Evolutionary conservation across 1,140 invertebrate genomes (phyloP).

Genomic region (Achroia grisella): DNA sequence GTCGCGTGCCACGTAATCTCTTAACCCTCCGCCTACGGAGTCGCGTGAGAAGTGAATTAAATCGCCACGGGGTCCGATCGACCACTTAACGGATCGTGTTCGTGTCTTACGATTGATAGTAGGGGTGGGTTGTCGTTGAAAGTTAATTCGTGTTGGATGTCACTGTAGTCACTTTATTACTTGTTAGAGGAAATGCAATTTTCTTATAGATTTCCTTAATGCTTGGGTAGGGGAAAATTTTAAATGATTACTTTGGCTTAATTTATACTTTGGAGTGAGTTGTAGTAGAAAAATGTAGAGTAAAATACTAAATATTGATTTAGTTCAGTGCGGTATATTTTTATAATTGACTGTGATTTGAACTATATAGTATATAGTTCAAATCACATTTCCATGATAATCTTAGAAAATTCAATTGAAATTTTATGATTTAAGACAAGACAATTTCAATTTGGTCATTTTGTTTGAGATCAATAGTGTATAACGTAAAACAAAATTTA

Average conservation of each 20-base stretch:
- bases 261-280: too few species aligned
- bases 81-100: constrained; percentile 52
- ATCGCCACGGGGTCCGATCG: constrained; percentile 49
- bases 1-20: constrained; percentile 63
- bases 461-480: too few species aligned
- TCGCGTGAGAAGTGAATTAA: constrained; percentile 67
- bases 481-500: too few species aligned
- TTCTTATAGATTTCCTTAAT: constrained; percentile 25
- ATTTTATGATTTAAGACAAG: too few species aligned
- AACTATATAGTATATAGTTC: too few species aligned
- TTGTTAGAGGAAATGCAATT: constrained; percentile 47
- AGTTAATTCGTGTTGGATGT: constrained; percentile 69
- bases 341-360: too few species aligned
- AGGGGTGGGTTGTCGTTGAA: constrained; percentile 45
- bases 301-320: too few species aligned
- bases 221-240: neutral
- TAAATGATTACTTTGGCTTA: neutral
- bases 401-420: too few species aligned
- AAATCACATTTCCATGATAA: too few species aligned
- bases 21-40: constrained; percentile 33
- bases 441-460: too few species aligned
- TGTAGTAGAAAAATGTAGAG: too few species aligned
- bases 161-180: constrained; percentile 52
- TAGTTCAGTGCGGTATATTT: too few species aligned
- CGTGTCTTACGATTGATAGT: constrained; percentile 55